Evolutionary conservation across 2,797 vertebrate genomes (phyloP), one percentile per base, ranked within the genome.

Genomic region (Tragelaphus oryx): DNA sequence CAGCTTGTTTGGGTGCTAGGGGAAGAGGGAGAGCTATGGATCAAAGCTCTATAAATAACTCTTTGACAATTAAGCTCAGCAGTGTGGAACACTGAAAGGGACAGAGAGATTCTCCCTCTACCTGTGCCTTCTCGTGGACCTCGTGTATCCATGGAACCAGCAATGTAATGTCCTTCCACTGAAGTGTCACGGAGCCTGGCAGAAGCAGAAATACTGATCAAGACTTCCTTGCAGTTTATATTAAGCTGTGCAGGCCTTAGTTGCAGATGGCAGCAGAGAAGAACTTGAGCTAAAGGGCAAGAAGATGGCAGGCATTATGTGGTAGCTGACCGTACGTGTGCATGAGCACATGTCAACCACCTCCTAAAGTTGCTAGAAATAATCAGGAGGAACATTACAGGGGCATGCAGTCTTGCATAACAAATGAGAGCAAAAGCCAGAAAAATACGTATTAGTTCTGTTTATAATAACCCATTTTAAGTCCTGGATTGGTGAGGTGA

Each of bases 401-500:
- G 48, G 26, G 33, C 60, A 46, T 16, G 68, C 1, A n/a, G 33
- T 55, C 76, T 91, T 95, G 83, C 89, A 46, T 52, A 95, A 91
- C 44, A 87, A 46, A 14, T n/a, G n/a, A 30, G 11, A 79, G 37
- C 41, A 18, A 48, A 26, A 88, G 75, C 82, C 92, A 88, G 54
- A 68, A 91, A 94, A 54, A 28, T 18, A 54, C 3, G 10, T 82
- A 16, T 91, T 87, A n/a, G 52, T 87, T 86, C 95, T 93, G 80
- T 96, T 96, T 50, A 55, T 94, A 84, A 89, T 68, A 91, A 95
- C 33, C 86, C 86, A 60, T 83, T 87, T 92, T 74, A 96, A 91
- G 60, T 80, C 22, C 76, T 85, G 79, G 83, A 88, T 68, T 74
- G 59, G 90, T 65, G 88, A 89, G n/a, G 54, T 50, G 55, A 92